These are phyloP conservation scores for Thunnus maccoyii DNA, from an alignment of 2,113 vertebrate genomes.

Conservation along the genomic window DNA sequence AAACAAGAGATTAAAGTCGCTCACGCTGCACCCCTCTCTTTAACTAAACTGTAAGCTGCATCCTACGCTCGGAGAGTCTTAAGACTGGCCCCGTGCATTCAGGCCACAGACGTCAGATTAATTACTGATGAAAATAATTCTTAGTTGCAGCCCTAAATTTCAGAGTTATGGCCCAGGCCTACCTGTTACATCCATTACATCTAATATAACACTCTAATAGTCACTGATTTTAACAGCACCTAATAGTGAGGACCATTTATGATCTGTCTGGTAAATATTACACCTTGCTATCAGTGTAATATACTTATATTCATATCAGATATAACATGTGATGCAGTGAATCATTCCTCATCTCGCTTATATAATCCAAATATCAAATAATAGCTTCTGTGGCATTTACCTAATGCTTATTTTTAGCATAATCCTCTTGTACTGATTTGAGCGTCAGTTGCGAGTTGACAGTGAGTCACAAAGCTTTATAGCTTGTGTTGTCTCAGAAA, in stretches of 20 bases:
- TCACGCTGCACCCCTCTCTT: no score
- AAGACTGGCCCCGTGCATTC: no score
- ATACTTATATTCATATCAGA: constrained; percentile 29
- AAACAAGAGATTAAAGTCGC: no score
- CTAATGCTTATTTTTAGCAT: constrained; percentile 59
- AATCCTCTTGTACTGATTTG: constrained; percentile 51
- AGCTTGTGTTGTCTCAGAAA: no score
- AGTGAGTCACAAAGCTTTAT: background rate
- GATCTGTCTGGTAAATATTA: background rate
- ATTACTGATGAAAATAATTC: no score
- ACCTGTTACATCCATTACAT: background rate
- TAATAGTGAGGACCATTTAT: background rate
- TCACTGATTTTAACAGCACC: background rate
- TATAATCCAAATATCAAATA: constrained; percentile 51
- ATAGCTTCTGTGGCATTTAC: constrained; percentile 31
- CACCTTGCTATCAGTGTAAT: constrained; percentile 26
- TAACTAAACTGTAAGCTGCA: no score
- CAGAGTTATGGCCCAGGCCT: no score
- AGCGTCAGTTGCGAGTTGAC: constrained; percentile 18
- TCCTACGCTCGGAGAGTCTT: no score
- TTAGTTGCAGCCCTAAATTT: no score
- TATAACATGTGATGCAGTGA: constrained; percentile 22
- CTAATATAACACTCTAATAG: background rate
- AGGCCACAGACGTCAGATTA: no score
- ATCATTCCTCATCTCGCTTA: constrained; percentile 39